Evolutionary conservation across 2,888 invertebrate genomes (phyloP), one percentile per base, ranked within the genome.

Genomic region (Agrotis clavis): DNA sequence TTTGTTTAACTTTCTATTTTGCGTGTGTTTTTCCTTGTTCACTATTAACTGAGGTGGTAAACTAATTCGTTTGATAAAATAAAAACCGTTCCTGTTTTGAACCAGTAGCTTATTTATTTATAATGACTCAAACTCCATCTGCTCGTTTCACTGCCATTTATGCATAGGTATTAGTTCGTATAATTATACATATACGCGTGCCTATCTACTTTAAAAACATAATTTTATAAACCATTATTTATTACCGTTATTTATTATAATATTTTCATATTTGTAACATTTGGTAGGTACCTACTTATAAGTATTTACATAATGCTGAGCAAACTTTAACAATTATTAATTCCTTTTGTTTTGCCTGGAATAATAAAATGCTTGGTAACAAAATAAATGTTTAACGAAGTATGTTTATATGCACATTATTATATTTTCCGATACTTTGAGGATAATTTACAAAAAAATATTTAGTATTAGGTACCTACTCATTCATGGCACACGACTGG

Each of bases 1-100:
- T 64, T 80, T 75, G 62, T 68, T 51, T 45, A 50, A 76, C 72
- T 81, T 81, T 80, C 71, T 69, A 69, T 53, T 63, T 50, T 45
- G 65, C 51, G 45, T 19, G 35, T 50, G 14, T 62, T 69, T 69
- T 71, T 76, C 47, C 60, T 63, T 71, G 54, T 67, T 64, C 19
- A 45, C 41, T 35, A 50, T 68, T 56, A 62, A 72, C 41, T 19
- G 21, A 13, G 19, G 45, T 61, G 50, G 51, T 54, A 79, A 48
- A 61, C 21, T 57, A 51, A 74, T 79, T 54, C 19, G 47, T 48
- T 65, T 9, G n/a, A 18, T 62, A 65, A 67, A 74, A 67, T 61
- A 54, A 54, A 53, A 60, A 41, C 25, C n/a, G 63, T 79, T 67
- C 79, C 74, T 70, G 74, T 67, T 63, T 45, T 41, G 63, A 41